Evolutionary conservation across 1,140 invertebrate species (phyloP), one percentile per base, ranked within the genome.

Genomic region (Cotesia chilonis): DNA sequence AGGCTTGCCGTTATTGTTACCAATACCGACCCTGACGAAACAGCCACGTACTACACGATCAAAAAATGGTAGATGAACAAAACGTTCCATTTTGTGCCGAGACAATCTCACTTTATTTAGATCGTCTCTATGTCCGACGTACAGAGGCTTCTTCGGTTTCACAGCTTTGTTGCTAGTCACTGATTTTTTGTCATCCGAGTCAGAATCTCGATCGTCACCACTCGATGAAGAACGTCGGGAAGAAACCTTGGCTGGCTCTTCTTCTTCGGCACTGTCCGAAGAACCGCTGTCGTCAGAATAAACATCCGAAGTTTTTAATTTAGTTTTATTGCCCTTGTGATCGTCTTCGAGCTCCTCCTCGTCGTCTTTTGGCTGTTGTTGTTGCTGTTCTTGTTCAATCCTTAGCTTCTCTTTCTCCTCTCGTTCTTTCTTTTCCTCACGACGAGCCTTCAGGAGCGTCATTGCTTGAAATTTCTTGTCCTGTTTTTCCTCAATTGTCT

Each of bases 31-130:
- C 35, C 96, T 89, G 0, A 99, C 98, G 88, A 96, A 99, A 85
- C 96, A 98, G 36, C 97, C 97, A 74, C 90, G 90, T 1, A 95
- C 95, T 3, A 96, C 94, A 59, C 93, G 90, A 74, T 92, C 91
- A 80, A 99, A 99, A 84, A 98, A 98, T 12, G 98, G 98, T 76
- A 98, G 89, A 88, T 99, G 97, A 14, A 99, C 95, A 85, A 98
- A 96, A 77, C 94, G 91, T 87, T 98, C 97, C 83, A 99, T 89
- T 88, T 98, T 98, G 83, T 94, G 92, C 77, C 97, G 91, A 36
- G 96, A 98, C 4, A 99, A 83, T 71, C 96, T 89, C 66, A 98
- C 92, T 85, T 94, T 94, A 82, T 94, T 94, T 6, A 99, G 86
- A 77, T 99, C 95, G 76, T 95, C 94, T 83, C 92, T 91, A 4